Conservation (phyloP, 2,797 vertebrate species). For the Sebastes itinus region DNA sequence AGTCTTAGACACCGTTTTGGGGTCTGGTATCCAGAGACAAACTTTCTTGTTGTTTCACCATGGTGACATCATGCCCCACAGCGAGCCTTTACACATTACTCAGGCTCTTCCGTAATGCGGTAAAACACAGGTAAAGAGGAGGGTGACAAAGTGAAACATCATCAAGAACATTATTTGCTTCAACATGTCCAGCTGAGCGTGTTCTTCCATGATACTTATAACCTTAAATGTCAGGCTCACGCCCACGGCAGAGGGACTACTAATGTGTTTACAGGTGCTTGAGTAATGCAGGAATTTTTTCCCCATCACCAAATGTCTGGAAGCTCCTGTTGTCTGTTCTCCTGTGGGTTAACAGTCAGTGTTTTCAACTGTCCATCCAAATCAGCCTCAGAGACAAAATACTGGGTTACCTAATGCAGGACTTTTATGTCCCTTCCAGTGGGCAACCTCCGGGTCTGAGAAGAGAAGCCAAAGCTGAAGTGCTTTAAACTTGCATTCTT, state of each 20-base stretch:
- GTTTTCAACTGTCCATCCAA: not conserved
- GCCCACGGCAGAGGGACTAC: not conserved
- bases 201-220: not conserved
- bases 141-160: not conserved
- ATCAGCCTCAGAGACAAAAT: not conserved
- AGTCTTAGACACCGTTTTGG: too few relatives aligned
- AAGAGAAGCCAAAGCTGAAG: accelerated
- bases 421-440: not conserved
- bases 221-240: not conserved
- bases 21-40: too few relatives aligned
- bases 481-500: too few relatives aligned
- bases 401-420: not conserved
- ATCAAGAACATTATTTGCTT: not conserved
- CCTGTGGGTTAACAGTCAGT: not conserved
- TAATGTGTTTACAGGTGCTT: not conserved
- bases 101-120: not conserved
- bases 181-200: conserved; percentile 25
- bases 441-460: too few relatives aligned
- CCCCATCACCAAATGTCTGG: not conserved
- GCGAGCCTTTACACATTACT: not conserved
- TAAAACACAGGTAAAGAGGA: not conserved
- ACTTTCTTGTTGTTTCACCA: not conserved
- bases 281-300: not conserved
- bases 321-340: not conserved
- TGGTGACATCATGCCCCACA: not conserved